Conservation (phyloP, 2,113 vertebrate genomes). For the Riparia riparia region DNA sequence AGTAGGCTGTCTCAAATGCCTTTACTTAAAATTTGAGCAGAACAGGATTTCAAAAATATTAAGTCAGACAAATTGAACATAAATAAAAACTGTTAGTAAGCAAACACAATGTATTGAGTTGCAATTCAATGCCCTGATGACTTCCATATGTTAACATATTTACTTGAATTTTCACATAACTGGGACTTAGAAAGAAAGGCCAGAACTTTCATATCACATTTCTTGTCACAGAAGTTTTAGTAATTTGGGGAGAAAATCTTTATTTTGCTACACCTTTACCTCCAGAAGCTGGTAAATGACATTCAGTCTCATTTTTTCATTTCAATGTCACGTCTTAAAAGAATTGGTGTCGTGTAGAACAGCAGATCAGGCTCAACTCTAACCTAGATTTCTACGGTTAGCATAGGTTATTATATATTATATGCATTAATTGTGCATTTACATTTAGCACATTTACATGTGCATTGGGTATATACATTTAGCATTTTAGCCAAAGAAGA, state of each 20-base stretch:
- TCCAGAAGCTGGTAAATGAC: not conserved
- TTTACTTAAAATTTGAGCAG: not conserved
- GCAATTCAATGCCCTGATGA: not conserved
- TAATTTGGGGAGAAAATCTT: not conserved
- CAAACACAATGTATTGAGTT: not conserved
- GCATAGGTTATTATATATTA: not conserved
- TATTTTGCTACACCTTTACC: not conserved
- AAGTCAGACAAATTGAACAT: not conserved
- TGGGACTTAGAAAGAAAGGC: not conserved
- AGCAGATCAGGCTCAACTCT: not conserved
- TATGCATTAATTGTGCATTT: not conserved
- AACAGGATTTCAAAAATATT: not conserved
- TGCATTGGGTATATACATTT: not conserved
- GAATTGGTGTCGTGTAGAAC: not conserved
- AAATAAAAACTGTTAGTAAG: not conserved
- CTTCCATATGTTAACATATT: not conserved
- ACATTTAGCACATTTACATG: not conserved
- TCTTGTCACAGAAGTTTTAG: not conserved
- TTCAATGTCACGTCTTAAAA: not conserved
- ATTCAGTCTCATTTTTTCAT: not conserved
- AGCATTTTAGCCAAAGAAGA: not conserved
- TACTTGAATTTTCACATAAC: not conserved
- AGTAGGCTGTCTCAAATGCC: not conserved
- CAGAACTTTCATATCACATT: not conserved
- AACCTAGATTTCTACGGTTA: not conserved